Percentiles rank a stretch among this genome's conserved stretches.
These are phyloP conservation scores for Hydrotaea diabolus DNA, from an alignment of 2,888 invertebrate species.

Conservation along the genomic window DNA sequence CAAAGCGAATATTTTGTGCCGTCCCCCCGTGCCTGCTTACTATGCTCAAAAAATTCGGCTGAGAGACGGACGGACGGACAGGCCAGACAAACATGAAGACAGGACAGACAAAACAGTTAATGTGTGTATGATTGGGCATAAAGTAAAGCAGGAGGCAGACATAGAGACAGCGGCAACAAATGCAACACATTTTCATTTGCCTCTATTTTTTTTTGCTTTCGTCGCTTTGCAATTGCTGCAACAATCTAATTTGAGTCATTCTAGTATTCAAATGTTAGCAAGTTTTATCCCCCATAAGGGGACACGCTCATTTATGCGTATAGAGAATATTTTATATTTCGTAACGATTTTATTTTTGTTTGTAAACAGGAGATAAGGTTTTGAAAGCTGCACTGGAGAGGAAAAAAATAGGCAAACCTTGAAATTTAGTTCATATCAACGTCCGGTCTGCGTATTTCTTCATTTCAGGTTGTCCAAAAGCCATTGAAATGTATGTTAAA, in stretches of 20 bases:
- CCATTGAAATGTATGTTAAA: too few relatives aligned
- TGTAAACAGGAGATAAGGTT: too few relatives aligned
- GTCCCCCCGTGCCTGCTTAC: neutral
- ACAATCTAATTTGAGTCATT: neutral
- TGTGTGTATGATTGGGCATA: neutral
- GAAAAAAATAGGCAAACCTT: too few relatives aligned
- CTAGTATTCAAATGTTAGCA: neutral
- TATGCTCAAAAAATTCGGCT: neutral
- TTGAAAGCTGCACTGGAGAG: too few relatives aligned
- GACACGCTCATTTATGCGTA: too few relatives aligned
- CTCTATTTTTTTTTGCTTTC: neutral
- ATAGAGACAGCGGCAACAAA: neutral
- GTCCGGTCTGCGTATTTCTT: too few relatives aligned
- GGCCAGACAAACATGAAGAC: slow-evolving; percentile 42
- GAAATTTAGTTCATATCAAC: too few relatives aligned
- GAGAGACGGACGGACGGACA: slow-evolving; percentile 11
- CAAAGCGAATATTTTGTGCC: slow-evolving; percentile 14
- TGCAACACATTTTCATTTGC: neutral
- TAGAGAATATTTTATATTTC: too few relatives aligned
- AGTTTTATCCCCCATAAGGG: neutral
- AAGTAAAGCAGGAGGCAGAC: neutral
- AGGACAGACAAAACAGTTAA: neutral
- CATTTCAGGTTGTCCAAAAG: too few relatives aligned
- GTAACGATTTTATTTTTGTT: too few relatives aligned
- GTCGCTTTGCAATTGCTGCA: neutral